These are phyloP conservation scores for Helicoverpa assulta DNA, from an alignment of 2,888 invertebrate species.

Conservation along the genomic window DNA sequence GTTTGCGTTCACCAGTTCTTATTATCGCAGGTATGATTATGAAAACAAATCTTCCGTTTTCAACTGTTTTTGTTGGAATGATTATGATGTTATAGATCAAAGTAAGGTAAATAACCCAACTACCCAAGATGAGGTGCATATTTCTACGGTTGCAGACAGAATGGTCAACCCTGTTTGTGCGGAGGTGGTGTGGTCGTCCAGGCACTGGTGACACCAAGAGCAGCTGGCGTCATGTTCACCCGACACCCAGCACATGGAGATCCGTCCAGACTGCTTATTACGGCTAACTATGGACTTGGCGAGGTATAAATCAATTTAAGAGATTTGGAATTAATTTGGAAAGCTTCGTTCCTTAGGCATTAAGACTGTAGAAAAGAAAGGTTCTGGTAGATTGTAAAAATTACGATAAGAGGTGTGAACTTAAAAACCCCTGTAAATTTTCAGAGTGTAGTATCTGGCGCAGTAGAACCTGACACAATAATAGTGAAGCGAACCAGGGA, in stretches of 20 bases:
- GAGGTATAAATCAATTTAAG: conserved; percentile 89
- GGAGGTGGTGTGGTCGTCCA: conserved; percentile 96
- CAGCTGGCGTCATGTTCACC: conserved; percentile 95
- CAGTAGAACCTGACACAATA: conserved; percentile 94
- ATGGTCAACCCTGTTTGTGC: conserved; percentile 92
- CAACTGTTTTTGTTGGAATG: not conserved
- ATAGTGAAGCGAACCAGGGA: conserved; percentile 88
- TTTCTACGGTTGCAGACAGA: conserved; percentile 88
- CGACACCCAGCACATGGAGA: conserved; percentile 93
- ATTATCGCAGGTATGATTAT: conserved; percentile 93
- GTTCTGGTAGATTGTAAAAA: too few relatives aligned
- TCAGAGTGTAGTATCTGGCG: conserved; percentile 95
- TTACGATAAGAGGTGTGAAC: too few relatives aligned
- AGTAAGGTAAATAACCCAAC: not conserved
- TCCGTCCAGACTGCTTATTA: conserved; percentile 92
- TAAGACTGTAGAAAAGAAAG: too few relatives aligned
- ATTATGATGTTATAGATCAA: too few relatives aligned
- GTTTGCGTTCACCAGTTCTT: conserved; percentile 93
- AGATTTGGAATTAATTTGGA: too few relatives aligned
- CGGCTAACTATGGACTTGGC: conserved; percentile 95
- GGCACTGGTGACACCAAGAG: conserved; percentile 92
- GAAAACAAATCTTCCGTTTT: not conserved
- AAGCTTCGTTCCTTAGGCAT: too few relatives aligned
- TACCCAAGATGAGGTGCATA: not conserved
- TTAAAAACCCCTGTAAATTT: conserved; percentile 22